These are phyloP conservation scores for Pomatostomus ruficeps DNA, from an alignment of 2,113 vertebrate genomes.

Conservation along the genomic window DNA sequence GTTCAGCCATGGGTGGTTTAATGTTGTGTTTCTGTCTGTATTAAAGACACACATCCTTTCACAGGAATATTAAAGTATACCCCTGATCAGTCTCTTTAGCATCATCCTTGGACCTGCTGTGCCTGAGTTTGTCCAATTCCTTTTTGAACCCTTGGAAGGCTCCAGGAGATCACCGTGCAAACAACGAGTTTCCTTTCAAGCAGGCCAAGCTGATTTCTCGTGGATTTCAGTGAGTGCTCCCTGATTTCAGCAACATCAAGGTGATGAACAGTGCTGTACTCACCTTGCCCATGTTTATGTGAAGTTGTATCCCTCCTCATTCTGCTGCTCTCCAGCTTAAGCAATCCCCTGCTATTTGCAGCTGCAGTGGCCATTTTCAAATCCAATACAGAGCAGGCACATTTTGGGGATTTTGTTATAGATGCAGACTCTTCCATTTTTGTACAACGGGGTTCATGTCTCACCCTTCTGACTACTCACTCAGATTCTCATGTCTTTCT, in stretches of 20 bases:
- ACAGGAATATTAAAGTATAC: neutral
- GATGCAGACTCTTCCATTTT: neutral
- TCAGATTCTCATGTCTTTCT: neutral
- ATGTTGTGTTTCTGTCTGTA: neutral
- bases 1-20: neutral
- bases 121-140: neutral
- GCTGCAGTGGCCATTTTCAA: neutral
- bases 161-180: neutral
- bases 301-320: neutral
- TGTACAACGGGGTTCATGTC: neutral
- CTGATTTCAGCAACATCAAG: neutral
- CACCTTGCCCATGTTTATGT: neutral
- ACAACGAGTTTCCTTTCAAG: neutral
- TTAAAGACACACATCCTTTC: neutral
- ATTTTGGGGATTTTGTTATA: neutral
- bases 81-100: neutral
- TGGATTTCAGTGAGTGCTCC: neutral
- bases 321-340: neutral
- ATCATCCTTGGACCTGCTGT: neutral
- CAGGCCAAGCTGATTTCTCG: neutral
- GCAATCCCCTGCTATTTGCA: neutral
- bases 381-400: rapidly evolving
- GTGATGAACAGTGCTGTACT: neutral
- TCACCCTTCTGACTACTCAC: neutral
- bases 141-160: neutral